Base-by-base conservation (phyloP, 2,888 invertebrate genomes). In the Troides helena region DNA sequence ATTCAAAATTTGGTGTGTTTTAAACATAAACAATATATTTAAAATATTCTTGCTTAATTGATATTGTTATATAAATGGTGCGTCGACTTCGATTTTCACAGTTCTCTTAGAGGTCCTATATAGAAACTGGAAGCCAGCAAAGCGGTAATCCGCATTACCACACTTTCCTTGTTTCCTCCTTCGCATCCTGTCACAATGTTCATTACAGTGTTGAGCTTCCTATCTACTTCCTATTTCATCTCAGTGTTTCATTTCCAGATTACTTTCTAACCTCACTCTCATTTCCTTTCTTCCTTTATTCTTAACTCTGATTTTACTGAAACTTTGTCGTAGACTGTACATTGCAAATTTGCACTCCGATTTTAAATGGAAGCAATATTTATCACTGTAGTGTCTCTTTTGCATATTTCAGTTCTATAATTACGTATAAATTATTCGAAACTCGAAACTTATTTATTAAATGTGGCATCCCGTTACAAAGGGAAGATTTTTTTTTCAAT, bases 221-320 rank as follows among this genome's bases (percentile, higher is more conserved):
- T 61, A 61, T 69, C 23, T 23, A 60, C 36, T 68, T 65, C 60
- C 62, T 59, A 36, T 69, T 69, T 58, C 65, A 66, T 66, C 62
- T 62, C 62, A 30, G 30, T 57, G n/a, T 57, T 69, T 62, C 65
- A 69, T 69, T 69, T 69, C 69, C 62, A 60, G 39, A 61, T 60
- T 46, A 69, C 39, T 60, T 69, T 43, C 57, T 14, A 65, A 8
- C 23, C 25, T 62, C 60, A 46, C 36, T 21, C 62, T 61, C 21
- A 23, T 14, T 10, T 21, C 21, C 36, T 39, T 21, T 21, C 21
- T 21, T 21, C 21, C 21, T 21, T 21, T 25, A 21, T 58, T 58
- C 57, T 10, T 12, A 23, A 58, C 14, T 23, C 14, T 14, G 57
- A 3, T 23, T 12, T 58, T n/a, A 25, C 10, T 23, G 50, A 66